These are phyloP conservation scores for Poeciliopsis occidentalis DNA, from an alignment of 2,113 vertebrate species.

Conservation along the genomic window DNA sequence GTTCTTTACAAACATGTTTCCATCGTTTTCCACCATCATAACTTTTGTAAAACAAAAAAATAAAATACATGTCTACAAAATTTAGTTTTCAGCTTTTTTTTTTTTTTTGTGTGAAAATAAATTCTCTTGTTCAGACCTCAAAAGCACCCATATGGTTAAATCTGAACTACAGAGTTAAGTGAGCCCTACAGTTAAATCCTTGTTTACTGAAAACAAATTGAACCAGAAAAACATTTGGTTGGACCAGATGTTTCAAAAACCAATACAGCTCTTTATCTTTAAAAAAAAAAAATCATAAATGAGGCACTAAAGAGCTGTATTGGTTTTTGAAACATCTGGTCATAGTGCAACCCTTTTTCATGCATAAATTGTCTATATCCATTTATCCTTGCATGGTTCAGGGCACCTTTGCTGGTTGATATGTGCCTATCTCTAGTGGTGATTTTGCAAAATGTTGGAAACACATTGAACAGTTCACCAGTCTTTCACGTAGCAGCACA, in stretches of 20 bases:
- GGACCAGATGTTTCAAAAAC: too few relatives aligned
- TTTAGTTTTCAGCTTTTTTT: not conserved
- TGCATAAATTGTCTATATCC: too few relatives aligned
- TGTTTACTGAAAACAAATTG: not conserved
- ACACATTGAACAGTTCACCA: not conserved
- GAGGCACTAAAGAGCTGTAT: too few relatives aligned
- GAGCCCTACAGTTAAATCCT: not conserved
- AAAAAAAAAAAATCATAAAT: too few relatives aligned
- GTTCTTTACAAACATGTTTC: slow-evolving; percentile 11
- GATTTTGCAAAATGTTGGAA: not conserved
- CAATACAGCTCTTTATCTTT: too few relatives aligned
- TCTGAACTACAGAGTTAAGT: not conserved
- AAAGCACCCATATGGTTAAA: not conserved
- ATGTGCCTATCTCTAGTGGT: not conserved
- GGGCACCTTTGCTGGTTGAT: not conserved
- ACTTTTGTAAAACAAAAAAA: slow-evolving; percentile 2
- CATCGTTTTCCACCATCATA: not conserved
- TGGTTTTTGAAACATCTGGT: too few relatives aligned
- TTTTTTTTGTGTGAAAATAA: not conserved
- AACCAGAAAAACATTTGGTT: not conserved
- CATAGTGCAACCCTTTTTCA: too few relatives aligned
- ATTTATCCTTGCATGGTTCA: too few relatives aligned
- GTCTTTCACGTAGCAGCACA: not conserved
- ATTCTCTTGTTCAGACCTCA: not conserved
- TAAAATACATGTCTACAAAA: not conserved